Conservation (phyloP, 1,140 invertebrate genomes). For the Psix sp. region DNA sequence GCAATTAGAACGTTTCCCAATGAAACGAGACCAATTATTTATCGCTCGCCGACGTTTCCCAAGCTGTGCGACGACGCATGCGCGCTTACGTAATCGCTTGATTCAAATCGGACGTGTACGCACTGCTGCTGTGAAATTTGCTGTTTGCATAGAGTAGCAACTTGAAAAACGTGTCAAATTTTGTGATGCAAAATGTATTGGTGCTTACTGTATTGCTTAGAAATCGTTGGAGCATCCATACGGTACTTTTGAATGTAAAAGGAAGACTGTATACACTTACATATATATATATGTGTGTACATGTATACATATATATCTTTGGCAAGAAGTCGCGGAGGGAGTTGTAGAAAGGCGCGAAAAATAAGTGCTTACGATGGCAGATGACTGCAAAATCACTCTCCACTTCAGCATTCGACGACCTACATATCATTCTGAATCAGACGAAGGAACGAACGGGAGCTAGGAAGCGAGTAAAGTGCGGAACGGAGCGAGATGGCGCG, state of each 20-base stretch:
- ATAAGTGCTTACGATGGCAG: slow-evolving; percentile 3
- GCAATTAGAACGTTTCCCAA: slow-evolving; percentile 41
- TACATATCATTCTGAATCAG: slow-evolving; percentile 59
- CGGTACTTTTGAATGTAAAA: too few species aligned
- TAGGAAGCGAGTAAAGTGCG: slow-evolving; percentile 20
- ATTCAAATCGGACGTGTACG: too few species aligned
- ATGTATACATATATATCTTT: not conserved
- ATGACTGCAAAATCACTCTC: slow-evolving; percentile 53
- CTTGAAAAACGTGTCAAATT: too few species aligned
- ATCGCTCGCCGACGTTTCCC: slow-evolving; percentile 20
- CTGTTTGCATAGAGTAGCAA: too few species aligned
- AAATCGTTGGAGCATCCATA: too few species aligned
- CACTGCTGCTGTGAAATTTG: too few species aligned
- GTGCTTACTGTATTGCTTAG: too few species aligned
- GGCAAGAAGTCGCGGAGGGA: not conserved
- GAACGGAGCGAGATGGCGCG: slow-evolving; percentile 24
- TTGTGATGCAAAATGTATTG: too few species aligned
- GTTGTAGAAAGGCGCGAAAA: slow-evolving; percentile 26
- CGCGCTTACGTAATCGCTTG: too few species aligned
- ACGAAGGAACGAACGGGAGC: slow-evolving; percentile 49
- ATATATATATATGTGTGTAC: too few species aligned
- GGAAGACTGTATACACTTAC: too few species aligned
- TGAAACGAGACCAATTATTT: slow-evolving; percentile 40
- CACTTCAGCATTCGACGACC: slow-evolving; percentile 56
- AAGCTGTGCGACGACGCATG: not conserved